phyloP scores from a whole-genome alignment of 2,888 invertebrate species.

The Atethmia centrago region DNA sequence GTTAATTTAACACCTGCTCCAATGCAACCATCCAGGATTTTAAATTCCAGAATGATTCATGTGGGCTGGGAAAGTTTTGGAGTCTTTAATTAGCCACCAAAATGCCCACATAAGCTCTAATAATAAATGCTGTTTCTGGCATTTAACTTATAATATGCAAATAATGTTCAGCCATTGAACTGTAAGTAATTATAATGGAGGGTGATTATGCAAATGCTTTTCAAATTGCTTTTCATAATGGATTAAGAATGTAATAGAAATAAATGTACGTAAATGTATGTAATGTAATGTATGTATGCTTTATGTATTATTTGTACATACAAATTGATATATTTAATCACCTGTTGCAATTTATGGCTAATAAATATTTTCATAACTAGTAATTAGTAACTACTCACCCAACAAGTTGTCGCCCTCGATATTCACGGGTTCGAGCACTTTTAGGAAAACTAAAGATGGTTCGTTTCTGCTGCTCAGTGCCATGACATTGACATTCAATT shows the following conservation, averaged over 20 bases:
- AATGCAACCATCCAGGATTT: background rate
- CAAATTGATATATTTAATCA: background rate
- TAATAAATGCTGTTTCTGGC: background rate
- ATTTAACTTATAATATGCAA: slow-evolving; percentile 21
- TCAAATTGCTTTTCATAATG: slow-evolving; percentile 3
- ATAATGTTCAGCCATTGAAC: slow-evolving; percentile 34
- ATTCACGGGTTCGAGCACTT: slow-evolving; percentile 91
- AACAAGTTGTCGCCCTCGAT: slow-evolving; percentile 93
- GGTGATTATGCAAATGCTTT: slow-evolving; percentile 48
- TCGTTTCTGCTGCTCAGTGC: slow-evolving; percentile 74
- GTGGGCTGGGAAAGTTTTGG: background rate
- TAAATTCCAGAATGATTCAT: background rate
- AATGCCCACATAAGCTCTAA: background rate
- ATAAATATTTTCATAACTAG: background rate
- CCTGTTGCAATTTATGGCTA: slow-evolving; percentile 2
- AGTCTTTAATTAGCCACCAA: background rate
- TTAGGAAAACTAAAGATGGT: slow-evolving; percentile 83
- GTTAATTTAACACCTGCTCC: background rate
- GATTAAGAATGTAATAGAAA: background rate
- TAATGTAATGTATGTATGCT: too few relatives aligned
- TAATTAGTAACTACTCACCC: slow-evolving; percentile 90
- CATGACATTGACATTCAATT: slow-evolving; percentile 81
- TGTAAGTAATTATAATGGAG: slow-evolving; percentile 31
- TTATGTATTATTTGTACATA: background rate
- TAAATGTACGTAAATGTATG: too few relatives aligned